Base-by-base conservation (phyloP, 2,113 vertebrate species). In the Bubo blakistoni region DNA sequence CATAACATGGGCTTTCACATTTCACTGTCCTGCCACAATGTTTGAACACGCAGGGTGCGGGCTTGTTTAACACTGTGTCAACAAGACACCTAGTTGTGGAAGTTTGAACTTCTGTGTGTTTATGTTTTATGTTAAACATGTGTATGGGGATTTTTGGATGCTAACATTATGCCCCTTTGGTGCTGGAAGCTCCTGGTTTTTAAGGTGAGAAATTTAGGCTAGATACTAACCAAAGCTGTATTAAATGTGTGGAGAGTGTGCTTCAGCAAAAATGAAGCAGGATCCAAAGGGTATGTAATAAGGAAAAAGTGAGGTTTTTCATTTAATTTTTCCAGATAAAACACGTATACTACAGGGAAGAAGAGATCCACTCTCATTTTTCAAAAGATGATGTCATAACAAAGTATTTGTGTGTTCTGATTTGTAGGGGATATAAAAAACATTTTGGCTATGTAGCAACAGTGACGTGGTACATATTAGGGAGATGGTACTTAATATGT, bases 151-250 rank as follows among this genome's bases (percentile, higher is more conserved):
- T 59, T 88, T 88, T 52, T 51, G 42, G 13, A 29, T 71, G 30
- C 11, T 42, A 5, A 22, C 0, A 0, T 72, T 72, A 42, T 13
- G 10, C 3, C 16, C 10, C 15, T 29, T 44, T 32, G 26, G 9
- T 42, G 12, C 32, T 61, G 11, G 54, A 73, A 82, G 25, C 54
- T 54, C 20, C 7, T 76, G 24, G 1, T 6, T 58, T 69, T 70
- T 42, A 74, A 38, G 13, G 81, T 54, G 34, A 63, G 70, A 67
- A 58, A 49, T 70, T 38, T 44, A 49, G n/a, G 42, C 34, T 86
- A 65, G 24, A 14, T 70, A 10, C 22, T 79, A 46, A 27, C 17
- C 2, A 10, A 49, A 88, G 42, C 25, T 38, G 6, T 78, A 16
- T n/a, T 26, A n/a, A 65, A 34, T 65, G 11, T 26, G 24, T 51